These are phyloP conservation scores for Borostomias antarcticus DNA, from an alignment of 2,797 vertebrate genomes.

Conservation along the genomic window DNA sequence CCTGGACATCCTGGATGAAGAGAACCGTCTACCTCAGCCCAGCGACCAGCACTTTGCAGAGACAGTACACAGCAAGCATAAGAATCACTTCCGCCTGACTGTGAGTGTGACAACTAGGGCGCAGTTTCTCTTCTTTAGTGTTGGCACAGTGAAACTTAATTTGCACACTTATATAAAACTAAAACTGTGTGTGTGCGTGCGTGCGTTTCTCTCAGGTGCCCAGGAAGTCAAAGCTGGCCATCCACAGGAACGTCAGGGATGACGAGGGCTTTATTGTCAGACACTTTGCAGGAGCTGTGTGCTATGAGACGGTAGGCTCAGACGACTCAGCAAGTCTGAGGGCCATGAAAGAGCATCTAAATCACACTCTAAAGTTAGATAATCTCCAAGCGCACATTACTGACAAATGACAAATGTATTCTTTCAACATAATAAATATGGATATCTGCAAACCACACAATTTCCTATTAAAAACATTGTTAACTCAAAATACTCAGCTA, in stretches of 20 bases:
- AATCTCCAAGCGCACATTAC: too few relatives aligned
- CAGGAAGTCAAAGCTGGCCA: constrained; percentile 92
- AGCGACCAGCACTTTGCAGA: constrained; percentile 96
- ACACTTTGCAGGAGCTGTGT: constrained; percentile 97
- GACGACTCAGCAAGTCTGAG: too few relatives aligned
- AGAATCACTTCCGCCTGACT: constrained; percentile 92
- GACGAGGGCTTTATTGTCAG: constrained; percentile 96
- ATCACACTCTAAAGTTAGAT: too few relatives aligned
- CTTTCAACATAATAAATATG: too few relatives aligned
- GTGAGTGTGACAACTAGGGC: constrained; percentile 67
- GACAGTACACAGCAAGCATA: constrained; percentile 91
- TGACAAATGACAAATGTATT: too few relatives aligned
- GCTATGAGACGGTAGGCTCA: constrained; percentile 91
- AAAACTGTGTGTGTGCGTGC: not conserved
- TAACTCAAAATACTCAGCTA: too few relatives aligned
- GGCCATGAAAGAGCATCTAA: too few relatives aligned
- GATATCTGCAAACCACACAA: too few relatives aligned
- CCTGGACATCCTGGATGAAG: constrained; percentile 97
- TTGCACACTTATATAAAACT: not conserved
- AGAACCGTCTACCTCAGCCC: constrained; percentile 95
- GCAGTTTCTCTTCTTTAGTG: not conserved
- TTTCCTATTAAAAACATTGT: too few relatives aligned
- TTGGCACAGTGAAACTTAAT: not conserved
- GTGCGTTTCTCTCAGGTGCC: constrained; percentile 79
- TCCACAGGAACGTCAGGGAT: constrained; percentile 95